A percentile compares a stretch with the other conserved stretches of the same genome.
These are phyloP conservation scores for Notolepis coatsorum DNA, from an alignment of 2,797 vertebrate species.

Conservation along the genomic window DNA sequence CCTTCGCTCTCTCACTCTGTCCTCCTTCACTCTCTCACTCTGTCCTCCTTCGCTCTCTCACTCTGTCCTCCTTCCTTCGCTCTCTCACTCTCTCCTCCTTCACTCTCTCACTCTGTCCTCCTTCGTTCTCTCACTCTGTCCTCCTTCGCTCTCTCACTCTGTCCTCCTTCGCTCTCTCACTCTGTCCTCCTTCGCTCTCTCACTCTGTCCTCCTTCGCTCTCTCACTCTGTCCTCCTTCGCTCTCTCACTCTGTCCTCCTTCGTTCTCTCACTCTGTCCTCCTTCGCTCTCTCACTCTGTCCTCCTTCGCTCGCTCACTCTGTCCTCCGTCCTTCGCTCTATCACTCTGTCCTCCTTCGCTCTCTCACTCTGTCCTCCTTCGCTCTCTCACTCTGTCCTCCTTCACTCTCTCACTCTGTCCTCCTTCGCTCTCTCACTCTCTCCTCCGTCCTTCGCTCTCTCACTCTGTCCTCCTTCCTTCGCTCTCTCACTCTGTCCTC, in stretches of 20 bases:
- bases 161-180: background rate
- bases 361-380: background rate
- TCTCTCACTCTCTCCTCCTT: no score
- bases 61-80: no score
- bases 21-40: background rate
- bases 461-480: no score
- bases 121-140: no score
- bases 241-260: no score
- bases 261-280: no score
- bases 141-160: no score
- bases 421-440: background rate
- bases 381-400: background rate
- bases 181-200: background rate
- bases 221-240: no score
- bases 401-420: background rate
- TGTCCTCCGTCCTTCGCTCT: no score
- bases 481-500: no score
- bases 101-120: background rate
- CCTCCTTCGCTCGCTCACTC: no score
- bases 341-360: no score
- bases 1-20: background rate
- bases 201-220: background rate
- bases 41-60: constrained; percentile 6
- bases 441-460: background rate
- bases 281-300: background rate